These are phyloP conservation scores for Neotoxoptera formosana DNA, from an alignment of 1,140 invertebrate genomes.

Conservation along the genomic window DNA sequence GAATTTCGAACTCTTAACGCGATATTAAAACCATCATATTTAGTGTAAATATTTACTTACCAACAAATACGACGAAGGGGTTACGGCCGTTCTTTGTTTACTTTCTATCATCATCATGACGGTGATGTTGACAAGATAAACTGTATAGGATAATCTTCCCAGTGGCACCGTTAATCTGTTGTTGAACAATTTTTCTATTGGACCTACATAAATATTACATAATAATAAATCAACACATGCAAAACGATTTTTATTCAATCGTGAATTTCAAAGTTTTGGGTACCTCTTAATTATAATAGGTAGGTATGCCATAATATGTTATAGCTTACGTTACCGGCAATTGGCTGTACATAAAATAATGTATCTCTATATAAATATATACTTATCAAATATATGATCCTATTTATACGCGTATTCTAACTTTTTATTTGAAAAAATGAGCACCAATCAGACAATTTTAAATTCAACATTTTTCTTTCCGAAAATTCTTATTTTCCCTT, in stretches of 20 bases:
- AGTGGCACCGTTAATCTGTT: slow-evolving; percentile 54
- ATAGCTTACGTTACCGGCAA: too few relatives aligned
- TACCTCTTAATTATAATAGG: neutral
- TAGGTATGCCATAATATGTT: too few relatives aligned
- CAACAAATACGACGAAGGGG: neutral
- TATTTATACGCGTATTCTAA: too few relatives aligned
- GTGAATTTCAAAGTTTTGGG: neutral
- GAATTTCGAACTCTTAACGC: neutral
- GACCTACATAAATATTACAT: slow-evolving; percentile 60
- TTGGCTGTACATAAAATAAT: too few relatives aligned
- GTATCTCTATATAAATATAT: too few relatives aligned
- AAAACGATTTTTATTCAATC: neutral
- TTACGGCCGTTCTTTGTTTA: slow-evolving; percentile 5
- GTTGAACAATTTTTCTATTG: slow-evolving; percentile 38
- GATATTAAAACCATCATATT: neutral
- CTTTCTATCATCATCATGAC: slow-evolving; percentile 52
- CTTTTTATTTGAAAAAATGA: too few relatives aligned
- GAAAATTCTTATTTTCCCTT: too few relatives aligned
- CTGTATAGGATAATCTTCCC: slow-evolving; percentile 59
- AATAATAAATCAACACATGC: slow-evolving; percentile 61
- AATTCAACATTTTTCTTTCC: too few relatives aligned
- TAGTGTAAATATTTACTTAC: slow-evolving; percentile 21
- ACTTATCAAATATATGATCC: too few relatives aligned
- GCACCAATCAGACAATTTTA: too few relatives aligned
- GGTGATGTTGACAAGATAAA: slow-evolving; percentile 60